Conservation (phyloP, 2,113 vertebrate species). For the Cyprinodon brontotheroides region DNA sequence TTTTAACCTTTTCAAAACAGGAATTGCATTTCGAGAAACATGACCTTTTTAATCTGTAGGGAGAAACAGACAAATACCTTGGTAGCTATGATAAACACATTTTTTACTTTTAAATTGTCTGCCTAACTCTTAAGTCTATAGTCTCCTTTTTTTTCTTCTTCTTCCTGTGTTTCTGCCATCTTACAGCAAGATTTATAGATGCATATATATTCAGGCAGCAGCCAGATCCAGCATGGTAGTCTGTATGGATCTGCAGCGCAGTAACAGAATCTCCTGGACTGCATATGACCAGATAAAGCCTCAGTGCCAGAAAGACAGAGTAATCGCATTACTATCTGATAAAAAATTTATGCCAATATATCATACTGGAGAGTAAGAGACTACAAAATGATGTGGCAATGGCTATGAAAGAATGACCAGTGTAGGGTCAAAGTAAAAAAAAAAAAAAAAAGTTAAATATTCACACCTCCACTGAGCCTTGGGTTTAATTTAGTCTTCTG, state of each 20-base stretch:
- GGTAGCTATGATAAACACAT: neutral
- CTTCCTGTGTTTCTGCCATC: slow-evolving; percentile 51
- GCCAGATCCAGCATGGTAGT: slow-evolving; percentile 66
- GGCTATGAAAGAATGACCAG: slow-evolving; percentile 81
- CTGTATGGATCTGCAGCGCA: slow-evolving; percentile 71
- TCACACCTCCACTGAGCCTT: slow-evolving; percentile 60
- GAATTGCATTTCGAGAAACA: neutral
- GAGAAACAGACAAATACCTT: neutral
- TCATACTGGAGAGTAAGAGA: slow-evolving; percentile 81
- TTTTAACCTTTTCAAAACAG: neutral
- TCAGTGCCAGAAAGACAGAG: slow-evolving; percentile 78
- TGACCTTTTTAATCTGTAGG: neutral
- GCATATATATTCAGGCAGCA: slow-evolving; percentile 69
- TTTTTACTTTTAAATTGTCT: slow-evolving; percentile 29
- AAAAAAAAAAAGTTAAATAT: slow-evolving; percentile 67
- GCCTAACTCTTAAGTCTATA: slow-evolving; percentile 27
- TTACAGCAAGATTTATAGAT: slow-evolving; percentile 68
- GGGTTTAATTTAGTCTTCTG: slow-evolving; percentile 60
- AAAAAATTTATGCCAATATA: slow-evolving; percentile 85
- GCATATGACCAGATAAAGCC: slow-evolving; percentile 75
- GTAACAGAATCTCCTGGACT: slow-evolving; percentile 81
- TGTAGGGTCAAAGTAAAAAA: slow-evolving; percentile 72
- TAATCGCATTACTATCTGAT: slow-evolving; percentile 85
- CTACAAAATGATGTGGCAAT: slow-evolving; percentile 75
- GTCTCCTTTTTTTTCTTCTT: neutral